Conservation (phyloP, 1,140 invertebrate genomes). For the Antheraea pernyi region DNA sequence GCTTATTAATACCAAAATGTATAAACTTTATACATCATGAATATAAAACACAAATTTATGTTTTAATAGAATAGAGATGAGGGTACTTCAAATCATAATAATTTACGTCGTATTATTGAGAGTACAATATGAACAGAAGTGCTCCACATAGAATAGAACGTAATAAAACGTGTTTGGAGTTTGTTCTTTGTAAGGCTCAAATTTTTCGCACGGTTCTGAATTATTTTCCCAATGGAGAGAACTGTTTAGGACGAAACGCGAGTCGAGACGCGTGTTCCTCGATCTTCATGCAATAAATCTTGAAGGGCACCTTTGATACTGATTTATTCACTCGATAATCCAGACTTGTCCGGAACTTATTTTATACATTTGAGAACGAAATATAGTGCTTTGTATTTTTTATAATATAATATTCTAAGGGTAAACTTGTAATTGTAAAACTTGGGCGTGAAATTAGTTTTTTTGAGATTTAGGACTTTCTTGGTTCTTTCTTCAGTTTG, state of each 20-base stretch:
- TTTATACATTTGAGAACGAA: conserved; percentile 42
- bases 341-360: conserved; percentile 46
- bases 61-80: too few species aligned
- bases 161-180: background rate
- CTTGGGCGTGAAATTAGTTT: conserved; percentile 9
- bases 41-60: too few species aligned
- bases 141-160: background rate
- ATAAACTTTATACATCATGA: too few species aligned
- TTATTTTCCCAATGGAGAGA: conserved; percentile 26
- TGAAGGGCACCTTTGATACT: conserved; percentile 42
- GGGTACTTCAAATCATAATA: too few species aligned
- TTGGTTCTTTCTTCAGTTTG: background rate
- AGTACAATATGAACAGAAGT: too few species aligned
- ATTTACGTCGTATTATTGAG: too few species aligned
- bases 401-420: background rate
- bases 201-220: background rate
- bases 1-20: too few species aligned
- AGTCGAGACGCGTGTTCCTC: conserved; percentile 40
- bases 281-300: conserved; percentile 46
- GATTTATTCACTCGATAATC: conserved; percentile 63
- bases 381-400: conserved; percentile 19
- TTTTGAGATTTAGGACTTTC: background rate
- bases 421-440: conserved; percentile 2
- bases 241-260: conserved; percentile 35
- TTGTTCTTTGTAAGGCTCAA: background rate